Base-by-base conservation (phyloP, 1,140 invertebrate species). In the Lineus longissimus region DNA sequence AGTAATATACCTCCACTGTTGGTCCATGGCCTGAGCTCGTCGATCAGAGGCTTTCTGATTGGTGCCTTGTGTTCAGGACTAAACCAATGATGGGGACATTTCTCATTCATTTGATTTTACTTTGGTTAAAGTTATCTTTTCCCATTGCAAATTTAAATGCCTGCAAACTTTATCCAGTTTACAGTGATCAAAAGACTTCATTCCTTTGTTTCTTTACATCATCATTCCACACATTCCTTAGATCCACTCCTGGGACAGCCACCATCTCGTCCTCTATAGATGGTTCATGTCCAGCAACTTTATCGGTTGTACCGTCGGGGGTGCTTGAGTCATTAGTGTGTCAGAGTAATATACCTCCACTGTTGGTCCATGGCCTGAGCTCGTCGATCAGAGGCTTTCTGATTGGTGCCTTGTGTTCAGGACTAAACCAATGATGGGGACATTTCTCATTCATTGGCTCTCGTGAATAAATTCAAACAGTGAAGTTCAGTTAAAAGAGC, bases 1-100 rank as follows among this genome's bases (percentile, higher is more conserved):
- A 74, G 29, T 29, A 73, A 62, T 71, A 67, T 67, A 73, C 73
- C 71, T 70, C 55, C 60, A 54, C 31, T 25, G 41, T 25, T 54
- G 60, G 45, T 51, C 60, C 17, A 6, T 54, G 36, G 19, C 43
- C 22, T 57, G 19, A n/a, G 13, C 55, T 31, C 17, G 11, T 25
- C n/a, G 2, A n/a, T n/a, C n/a, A 31, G 22, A n/a, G 55, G 2
- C 7, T n/a, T 57, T n/a, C 17, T 27, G 22, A 30, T 23, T 9
- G 25, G 25, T 19, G 47, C n/a, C n/a, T 51, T 51, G 4, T 27
- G n/a, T 51, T 19, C 55, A 57, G 29, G 22, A 7, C 17, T 23
- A 23, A 30, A 23, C 55, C 29, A 30, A 17, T 31, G n/a, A 30
- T 57, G 55, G 55, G 55, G 55, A 57, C 55, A 57, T n/a, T 27